A percentile compares a stretch with the other conserved stretches of the same genome.
phyloP scores from a whole-genome alignment of 2,888 invertebrate species.

The Blastobasis adustella region DNA sequence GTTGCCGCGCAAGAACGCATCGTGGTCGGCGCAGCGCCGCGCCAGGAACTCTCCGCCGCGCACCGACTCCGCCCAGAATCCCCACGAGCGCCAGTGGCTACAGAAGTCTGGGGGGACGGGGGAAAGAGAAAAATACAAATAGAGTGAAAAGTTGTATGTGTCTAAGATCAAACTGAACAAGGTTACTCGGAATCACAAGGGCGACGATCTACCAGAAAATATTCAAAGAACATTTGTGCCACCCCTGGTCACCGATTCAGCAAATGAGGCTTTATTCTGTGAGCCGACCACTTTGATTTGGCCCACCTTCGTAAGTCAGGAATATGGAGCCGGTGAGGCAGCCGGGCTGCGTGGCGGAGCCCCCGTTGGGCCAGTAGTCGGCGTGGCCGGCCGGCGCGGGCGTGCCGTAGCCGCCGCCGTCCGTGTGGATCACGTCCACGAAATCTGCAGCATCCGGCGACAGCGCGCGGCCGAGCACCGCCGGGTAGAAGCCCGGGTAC shows the following conservation, averaged over 20 bases:
- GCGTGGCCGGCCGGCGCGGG: constrained; percentile 36
- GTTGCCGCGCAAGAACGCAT: constrained; percentile 46
- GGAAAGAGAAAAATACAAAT: neutral
- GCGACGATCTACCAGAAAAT: no score
- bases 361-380: constrained; percentile 68
- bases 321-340: constrained; percentile 39
- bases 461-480: constrained; percentile 32
- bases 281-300: no score
- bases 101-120: constrained; percentile 51
- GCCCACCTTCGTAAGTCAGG: constrained; percentile 35
- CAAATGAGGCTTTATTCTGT: no score
- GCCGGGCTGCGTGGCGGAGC: constrained; percentile 61
- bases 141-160: neutral
- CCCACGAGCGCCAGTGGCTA: constrained; percentile 68
- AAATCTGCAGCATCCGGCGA: constrained; percentile 43
- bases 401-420: constrained; percentile 52
- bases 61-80: constrained; percentile 62
- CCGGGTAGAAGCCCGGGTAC: constrained; percentile 54
- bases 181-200: no score
- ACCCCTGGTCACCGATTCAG: no score
- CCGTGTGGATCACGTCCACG: constrained; percentile 68
- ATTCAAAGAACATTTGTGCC: no score
- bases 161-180: neutral
- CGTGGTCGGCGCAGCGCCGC: constrained; percentile 47
- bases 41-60: constrained; percentile 42